Evolutionary conservation across 1,140 invertebrate species (phyloP), one percentile per base, ranked within the genome.

Genomic region (Bombus vancouverensis): DNA sequence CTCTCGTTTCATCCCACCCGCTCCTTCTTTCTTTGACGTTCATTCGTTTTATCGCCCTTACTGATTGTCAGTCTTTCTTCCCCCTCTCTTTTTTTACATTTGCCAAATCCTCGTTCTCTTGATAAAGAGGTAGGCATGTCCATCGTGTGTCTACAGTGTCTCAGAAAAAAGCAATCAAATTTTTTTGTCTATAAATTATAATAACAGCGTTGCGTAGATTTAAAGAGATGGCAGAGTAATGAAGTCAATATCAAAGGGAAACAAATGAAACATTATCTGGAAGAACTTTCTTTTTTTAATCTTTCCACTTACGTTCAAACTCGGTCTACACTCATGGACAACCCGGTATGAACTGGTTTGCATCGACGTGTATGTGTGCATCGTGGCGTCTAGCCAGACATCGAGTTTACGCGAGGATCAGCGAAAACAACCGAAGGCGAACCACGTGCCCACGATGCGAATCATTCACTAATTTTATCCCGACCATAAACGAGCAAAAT

Each of bases 261-360:
- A 32, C 3, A 22, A 34, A 12, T 9, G 13, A 32, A 37, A 47
- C 9, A 34, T 53, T 37, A 42, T n/a, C 28, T 32, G 15, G 25
- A 47, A 1, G 1, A 73, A 39, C n/a, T 39, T 28, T 57, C n/a
- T 53, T 81, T 13, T 65, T 47, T 77, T n/a, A 39, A 53, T 34
- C 47, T 81, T 74, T 81, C 28, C 32, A 42, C n/a, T 53, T 71
- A n/a, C 39, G 32, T 6, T 59, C 42, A 22, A 37, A 44, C 28
- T 81, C 44, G 12, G 77, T 75, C 59, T 53, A 77, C 39, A 65
- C 34, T 70, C 39, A 39, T 39, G 44, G 39, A 47, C 42, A 76
- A 90, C 86, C 86, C 75, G 72, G 76, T 85, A 87, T 79, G 78
- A 90, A 90, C 86, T 90, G 88, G 86, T 88, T 90, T 68, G 66